A percentile compares a stretch with the other conserved stretches of the same genome.
phyloP scores from a whole-genome alignment of 2,888 invertebrate genomes.

The Esperia sulphurella region DNA sequence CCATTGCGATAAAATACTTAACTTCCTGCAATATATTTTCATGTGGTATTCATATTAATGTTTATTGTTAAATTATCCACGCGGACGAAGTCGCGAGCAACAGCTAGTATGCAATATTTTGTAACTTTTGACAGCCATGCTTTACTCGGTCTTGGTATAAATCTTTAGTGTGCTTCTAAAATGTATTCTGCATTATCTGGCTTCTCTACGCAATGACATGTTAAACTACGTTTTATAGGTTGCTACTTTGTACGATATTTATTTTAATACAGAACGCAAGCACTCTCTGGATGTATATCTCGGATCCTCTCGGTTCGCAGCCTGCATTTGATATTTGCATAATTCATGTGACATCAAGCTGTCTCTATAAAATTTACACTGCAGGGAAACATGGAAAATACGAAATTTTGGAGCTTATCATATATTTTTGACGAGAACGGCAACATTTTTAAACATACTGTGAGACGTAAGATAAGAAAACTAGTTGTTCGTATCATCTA shows the following conservation, averaged over 20 bases:
- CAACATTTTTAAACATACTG: constrained; percentile 10
- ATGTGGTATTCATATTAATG: too few relatives aligned
- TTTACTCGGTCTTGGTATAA: too few relatives aligned
- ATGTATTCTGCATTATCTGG: too few relatives aligned
- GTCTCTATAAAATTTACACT: constrained; percentile 58
- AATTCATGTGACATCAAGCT: constrained; percentile 66
- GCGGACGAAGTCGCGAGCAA: too few relatives aligned
- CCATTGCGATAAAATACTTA: too few relatives aligned
- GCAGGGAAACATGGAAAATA: constrained; percentile 38
- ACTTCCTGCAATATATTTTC: too few relatives aligned
- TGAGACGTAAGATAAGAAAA: not conserved
- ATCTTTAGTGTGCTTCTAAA: too few relatives aligned
- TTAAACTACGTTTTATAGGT: not conserved
- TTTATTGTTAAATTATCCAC: too few relatives aligned
- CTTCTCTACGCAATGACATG: not conserved
- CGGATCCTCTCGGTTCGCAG: constrained; percentile 39
- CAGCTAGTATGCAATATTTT: too few relatives aligned
- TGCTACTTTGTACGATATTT: constrained; percentile 6
- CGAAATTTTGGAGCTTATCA: constrained; percentile 32
- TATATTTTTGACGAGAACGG: constrained; percentile 18
- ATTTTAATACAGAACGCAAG: constrained; percentile 29
- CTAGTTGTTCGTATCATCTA: constrained; percentile 5
- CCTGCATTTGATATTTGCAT: constrained; percentile 55
- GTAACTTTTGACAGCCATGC: too few relatives aligned
- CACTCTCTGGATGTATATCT: constrained; percentile 51